These are phyloP conservation scores for Amblyornis subalaris DNA, from an alignment of 2,113 vertebrate species.

Conservation along the genomic window DNA sequence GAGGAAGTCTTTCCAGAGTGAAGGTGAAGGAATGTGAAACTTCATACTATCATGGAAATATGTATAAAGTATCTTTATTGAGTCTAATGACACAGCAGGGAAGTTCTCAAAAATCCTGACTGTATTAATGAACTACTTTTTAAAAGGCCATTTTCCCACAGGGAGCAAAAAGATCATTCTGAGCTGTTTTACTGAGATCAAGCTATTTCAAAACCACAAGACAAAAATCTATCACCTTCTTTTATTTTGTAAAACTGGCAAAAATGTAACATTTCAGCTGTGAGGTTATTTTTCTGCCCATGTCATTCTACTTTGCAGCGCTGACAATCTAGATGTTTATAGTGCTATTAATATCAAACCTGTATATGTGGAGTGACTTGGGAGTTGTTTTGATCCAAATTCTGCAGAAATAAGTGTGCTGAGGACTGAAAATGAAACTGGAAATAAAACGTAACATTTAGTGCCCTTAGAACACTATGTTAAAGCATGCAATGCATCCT, in stretches of 20 bases:
- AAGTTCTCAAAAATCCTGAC: not conserved
- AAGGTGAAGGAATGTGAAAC: not conserved
- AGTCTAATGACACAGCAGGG: not conserved
- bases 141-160: not conserved
- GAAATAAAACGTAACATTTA: not conserved
- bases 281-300: not conserved
- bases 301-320: not conserved
- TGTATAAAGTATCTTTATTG: not conserved
- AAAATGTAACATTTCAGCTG: constrained; percentile 1
- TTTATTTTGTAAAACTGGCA: constrained; percentile 8
- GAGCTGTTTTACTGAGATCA: not conserved
- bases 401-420: not conserved
- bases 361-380: not conserved
- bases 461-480: not conserved
- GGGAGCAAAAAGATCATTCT: not conserved
- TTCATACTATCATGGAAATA: not conserved
- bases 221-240: not conserved
- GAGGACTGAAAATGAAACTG: not conserved
- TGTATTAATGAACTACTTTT: not conserved
- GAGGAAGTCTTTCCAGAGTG: not conserved
- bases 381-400: not conserved
- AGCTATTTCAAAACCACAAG: not conserved
- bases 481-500: not conserved
- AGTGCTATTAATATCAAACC: constrained; percentile 28
- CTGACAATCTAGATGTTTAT: constrained; percentile 21